phyloP scores from a whole-genome alignment of 2,888 invertebrate genomes.

The Parthenolecanium corni region DNA sequence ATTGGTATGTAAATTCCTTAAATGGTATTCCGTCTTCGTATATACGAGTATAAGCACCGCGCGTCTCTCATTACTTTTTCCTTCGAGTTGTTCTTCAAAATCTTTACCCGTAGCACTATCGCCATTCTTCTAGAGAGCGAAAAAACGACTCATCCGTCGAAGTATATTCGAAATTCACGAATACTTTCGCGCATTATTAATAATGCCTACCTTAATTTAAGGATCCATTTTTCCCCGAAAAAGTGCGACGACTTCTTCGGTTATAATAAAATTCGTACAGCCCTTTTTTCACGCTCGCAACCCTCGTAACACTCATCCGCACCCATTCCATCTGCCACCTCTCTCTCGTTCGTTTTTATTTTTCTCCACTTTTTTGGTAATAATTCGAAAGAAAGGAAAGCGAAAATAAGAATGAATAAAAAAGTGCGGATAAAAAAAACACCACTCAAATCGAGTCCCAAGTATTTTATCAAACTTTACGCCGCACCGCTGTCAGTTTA shows the following conservation, averaged over 20 bases:
- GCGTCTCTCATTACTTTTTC: not conserved
- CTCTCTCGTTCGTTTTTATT: too few relatives aligned
- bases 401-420: too few relatives aligned
- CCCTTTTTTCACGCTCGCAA: too few relatives aligned
- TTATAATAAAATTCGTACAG: not conserved
- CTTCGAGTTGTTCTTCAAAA: not conserved
- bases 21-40: constrained; percentile 15
- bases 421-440: too few relatives aligned
- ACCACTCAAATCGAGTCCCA: too few relatives aligned
- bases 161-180: constrained; percentile 25
- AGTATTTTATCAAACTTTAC: too few relatives aligned
- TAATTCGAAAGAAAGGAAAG: too few relatives aligned
- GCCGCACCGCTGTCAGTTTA: too few relatives aligned
- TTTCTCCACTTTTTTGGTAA: too few relatives aligned
- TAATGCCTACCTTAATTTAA: constrained; percentile 28
- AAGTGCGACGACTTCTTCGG: not conserved
- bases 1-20: constrained; percentile 17
- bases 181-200: constrained; percentile 26
- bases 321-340: too few relatives aligned
- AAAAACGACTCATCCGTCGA: constrained; percentile 8
- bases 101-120: not conserved
- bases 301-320: too few relatives aligned
- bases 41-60: not conserved
- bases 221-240: not conserved
- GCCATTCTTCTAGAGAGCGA: too few relatives aligned